Percentiles rank a stretch among this genome's conserved stretches.
These are phyloP conservation scores for Artibeus lituratus DNA, from an alignment of 2,797 vertebrate genomes.

Conservation along the genomic window DNA sequence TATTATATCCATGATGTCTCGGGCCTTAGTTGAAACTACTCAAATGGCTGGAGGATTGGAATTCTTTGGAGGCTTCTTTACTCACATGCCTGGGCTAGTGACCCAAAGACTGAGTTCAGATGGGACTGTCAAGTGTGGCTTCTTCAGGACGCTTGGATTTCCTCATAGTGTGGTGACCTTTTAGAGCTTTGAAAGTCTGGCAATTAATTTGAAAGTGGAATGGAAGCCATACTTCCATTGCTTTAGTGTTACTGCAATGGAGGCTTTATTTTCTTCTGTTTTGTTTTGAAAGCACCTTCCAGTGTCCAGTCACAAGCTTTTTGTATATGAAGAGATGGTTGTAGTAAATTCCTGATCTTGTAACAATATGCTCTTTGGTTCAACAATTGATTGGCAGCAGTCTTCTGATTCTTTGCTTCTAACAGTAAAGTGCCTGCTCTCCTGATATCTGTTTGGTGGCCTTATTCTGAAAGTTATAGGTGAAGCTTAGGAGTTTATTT, in stretches of 20 bases:
- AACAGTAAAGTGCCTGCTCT: not conserved
- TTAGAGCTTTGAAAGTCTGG: not conserved
- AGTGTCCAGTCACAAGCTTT: not conserved
- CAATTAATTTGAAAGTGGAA: not conserved
- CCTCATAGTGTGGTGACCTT: not conserved
- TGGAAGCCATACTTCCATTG: not conserved
- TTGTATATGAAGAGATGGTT: not conserved
- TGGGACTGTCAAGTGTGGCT: not conserved
- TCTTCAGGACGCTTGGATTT: not conserved
- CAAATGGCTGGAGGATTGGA: not conserved
- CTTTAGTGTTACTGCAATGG: not conserved
- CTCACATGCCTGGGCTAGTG: not conserved
- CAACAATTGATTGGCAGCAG: not conserved
- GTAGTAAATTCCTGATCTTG: not conserved
- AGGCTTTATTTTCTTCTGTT: not conserved
- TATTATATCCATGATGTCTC: too few species aligned
- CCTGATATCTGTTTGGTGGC: not conserved
- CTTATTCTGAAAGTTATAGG: not conserved
- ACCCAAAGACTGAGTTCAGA: not conserved
- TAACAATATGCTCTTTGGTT: not conserved
- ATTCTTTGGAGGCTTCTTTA: not conserved
- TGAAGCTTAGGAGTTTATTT: not conserved
- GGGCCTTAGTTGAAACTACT: too few species aligned
- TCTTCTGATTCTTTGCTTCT: not conserved
- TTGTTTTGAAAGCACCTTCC: not conserved